Conservation (phyloP, 2,797 vertebrate species). For the Acanthurus lineatus region DNA sequence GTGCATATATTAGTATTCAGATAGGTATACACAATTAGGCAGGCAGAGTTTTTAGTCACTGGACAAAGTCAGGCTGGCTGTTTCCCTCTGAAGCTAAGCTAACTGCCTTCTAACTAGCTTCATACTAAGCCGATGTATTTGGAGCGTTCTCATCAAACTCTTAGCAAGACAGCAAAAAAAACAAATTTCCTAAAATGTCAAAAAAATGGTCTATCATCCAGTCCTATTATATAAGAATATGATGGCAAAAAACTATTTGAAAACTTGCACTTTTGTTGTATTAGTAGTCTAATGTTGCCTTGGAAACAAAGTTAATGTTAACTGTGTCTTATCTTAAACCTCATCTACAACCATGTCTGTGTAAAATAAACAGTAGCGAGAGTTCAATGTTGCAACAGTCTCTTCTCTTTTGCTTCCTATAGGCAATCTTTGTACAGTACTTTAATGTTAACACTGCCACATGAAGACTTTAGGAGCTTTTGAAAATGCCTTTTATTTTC, state of each 20-base stretch:
- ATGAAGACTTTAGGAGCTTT: constrained; percentile 25
- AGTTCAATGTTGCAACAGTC: constrained; percentile 36
- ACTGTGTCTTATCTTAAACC: constrained; percentile 23
- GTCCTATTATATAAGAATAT: constrained; percentile 13
- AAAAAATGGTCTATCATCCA: constrained; percentile 31
- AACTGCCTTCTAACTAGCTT: not conserved
- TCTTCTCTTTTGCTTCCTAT: constrained; percentile 21
- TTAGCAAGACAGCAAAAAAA: not conserved
- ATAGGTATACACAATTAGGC: too few relatives aligned
- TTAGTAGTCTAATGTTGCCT: constrained; percentile 49
- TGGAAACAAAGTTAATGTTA: constrained; percentile 43
- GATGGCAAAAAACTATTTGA: constrained; percentile 9
- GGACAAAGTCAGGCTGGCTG: not conserved
- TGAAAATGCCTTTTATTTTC: constrained; percentile 30
- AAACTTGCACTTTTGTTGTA: constrained; percentile 43
- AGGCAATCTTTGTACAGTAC: constrained; percentile 36
- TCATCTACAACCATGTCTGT: constrained; percentile 2
- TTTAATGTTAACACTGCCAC: constrained; percentile 65
- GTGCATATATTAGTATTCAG: too few relatives aligned
- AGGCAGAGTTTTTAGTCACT: not conserved
- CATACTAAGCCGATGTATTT: too few relatives aligned
- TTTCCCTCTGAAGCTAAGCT: not conserved
- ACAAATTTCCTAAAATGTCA: not conserved
- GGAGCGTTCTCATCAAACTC: not conserved
- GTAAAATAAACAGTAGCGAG: constrained; percentile 10